A percentile compares a stretch with the other conserved stretches of the same genome.
These are phyloP conservation scores for Epinotia brunnichana DNA, from an alignment of 2,888 invertebrate genomes.

Conservation along the genomic window DNA sequence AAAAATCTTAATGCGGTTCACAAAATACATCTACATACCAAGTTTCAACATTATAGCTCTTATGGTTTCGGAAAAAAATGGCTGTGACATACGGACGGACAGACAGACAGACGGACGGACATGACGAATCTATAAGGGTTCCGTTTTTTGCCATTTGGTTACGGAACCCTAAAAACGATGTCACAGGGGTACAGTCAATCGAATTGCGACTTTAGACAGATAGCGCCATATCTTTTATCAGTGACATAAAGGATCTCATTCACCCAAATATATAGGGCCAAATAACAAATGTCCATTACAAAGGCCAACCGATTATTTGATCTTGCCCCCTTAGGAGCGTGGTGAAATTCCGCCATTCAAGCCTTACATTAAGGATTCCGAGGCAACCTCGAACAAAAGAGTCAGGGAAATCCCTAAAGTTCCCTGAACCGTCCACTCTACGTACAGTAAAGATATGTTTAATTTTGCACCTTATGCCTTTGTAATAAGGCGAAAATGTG, in stretches of 20 bases:
- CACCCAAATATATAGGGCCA: not conserved
- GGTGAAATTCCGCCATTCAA: slow-evolving; percentile 24
- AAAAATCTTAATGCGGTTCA: no score
- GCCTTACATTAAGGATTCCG: slow-evolving; percentile 30
- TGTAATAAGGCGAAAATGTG: not conserved
- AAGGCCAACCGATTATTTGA: slow-evolving; percentile 27
- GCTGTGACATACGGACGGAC: no score
- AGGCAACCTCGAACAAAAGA: slow-evolving; percentile 23
- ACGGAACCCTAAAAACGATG: no score
- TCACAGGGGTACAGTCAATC: not conserved
- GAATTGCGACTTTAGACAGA: not conserved
- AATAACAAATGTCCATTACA: slow-evolving; percentile 13
- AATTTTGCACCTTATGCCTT: not conserved
- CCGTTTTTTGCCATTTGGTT: no score
- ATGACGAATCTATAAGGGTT: no score
- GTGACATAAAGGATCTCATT: not conserved
- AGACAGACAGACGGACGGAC: no score
- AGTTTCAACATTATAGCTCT: no score
- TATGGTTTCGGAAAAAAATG: no score
- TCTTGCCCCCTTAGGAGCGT: slow-evolving; percentile 23
- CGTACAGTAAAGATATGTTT: not conserved
- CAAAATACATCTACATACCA: no score
- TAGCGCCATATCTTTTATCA: slow-evolving; percentile 2
- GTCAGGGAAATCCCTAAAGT: slow-evolving; percentile 27
- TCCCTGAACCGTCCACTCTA: slow-evolving; percentile 7